These are phyloP conservation scores for Adoxophyes honmai DNA, from an alignment of 1,140 invertebrate species.

Conservation along the genomic window DNA sequence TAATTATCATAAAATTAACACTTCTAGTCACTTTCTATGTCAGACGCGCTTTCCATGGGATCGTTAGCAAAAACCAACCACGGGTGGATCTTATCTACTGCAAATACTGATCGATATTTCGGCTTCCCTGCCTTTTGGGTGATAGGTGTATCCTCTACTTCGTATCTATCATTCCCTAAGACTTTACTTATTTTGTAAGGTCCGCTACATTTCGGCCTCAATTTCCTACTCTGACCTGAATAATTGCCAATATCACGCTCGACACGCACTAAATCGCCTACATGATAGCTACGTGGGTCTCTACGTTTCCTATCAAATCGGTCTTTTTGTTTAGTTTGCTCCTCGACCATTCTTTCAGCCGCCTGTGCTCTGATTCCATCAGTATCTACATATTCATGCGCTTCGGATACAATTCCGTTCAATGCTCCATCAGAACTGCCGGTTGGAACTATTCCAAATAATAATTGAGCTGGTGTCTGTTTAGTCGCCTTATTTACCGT, in stretches of 20 bases:
- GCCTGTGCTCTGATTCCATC: background rate
- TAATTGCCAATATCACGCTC: background rate
- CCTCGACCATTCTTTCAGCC: background rate
- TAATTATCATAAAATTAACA: too few species aligned
- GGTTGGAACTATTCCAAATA: background rate
- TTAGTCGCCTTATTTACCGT: background rate
- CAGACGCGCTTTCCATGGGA: too few species aligned
- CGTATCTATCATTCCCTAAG: slow-evolving; percentile 8
- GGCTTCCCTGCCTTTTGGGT: background rate
- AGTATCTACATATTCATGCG: background rate
- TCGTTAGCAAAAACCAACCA: slow-evolving; percentile 1
- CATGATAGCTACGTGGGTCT: background rate
- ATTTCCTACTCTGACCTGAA: background rate
- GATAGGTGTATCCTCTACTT: slow-evolving; percentile 2
- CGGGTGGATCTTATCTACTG: background rate
- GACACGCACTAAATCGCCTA: slow-evolving; percentile 17
- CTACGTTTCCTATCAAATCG: background rate
- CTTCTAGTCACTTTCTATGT: too few species aligned
- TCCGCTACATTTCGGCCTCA: background rate
- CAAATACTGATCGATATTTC: background rate
- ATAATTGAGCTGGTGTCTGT: background rate
- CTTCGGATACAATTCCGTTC: background rate
- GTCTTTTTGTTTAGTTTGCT: slow-evolving; percentile 7
- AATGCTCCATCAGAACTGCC: background rate
- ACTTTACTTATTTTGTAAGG: background rate